Percentiles rank a stretch among this genome's conserved stretches.
These are phyloP conservation scores for Perognathus longimembris DNA, from an alignment of 2,113 vertebrate genomes.

Conservation along the genomic window DNA sequence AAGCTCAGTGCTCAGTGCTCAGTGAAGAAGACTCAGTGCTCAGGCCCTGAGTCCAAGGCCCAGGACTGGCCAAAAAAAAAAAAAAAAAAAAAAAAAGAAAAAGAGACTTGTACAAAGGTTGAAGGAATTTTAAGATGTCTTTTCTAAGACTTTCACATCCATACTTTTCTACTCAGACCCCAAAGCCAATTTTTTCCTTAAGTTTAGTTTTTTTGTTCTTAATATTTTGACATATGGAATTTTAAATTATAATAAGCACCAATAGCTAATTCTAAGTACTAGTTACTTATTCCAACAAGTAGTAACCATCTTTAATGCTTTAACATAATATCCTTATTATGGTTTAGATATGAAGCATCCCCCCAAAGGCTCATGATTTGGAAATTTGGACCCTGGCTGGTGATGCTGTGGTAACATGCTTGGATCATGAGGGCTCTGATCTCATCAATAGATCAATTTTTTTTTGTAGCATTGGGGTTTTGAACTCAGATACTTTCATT, in stretches of 20 bases:
- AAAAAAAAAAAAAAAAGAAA: not conserved
- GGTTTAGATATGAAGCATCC: not conserved
- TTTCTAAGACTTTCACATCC: not conserved
- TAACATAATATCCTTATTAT: not conserved
- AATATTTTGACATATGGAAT: constrained; percentile 21
- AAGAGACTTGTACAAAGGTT: not conserved
- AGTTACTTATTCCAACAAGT: not conserved
- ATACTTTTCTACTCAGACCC: not conserved
- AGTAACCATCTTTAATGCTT: not conserved
- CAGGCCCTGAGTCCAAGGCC: too few relatives aligned
- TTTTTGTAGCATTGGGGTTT: too few relatives aligned
- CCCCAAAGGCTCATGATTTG: not conserved
- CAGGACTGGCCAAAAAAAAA: too few relatives aligned
- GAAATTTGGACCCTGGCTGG: not conserved
- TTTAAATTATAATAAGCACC: constrained; percentile 8
- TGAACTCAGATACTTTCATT: too few relatives aligned
- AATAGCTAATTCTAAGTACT: not conserved
- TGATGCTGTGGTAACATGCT: too few relatives aligned
- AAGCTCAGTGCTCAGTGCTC: too few relatives aligned
- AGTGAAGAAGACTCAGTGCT: too few relatives aligned
- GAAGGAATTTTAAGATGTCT: constrained; percentile 1
- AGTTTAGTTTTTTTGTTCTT: constrained; percentile 41
- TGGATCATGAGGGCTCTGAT: too few relatives aligned
- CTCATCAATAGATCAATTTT: too few relatives aligned
- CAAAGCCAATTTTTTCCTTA: not conserved